Evolutionary conservation across 2,113 vertebrate genomes (phyloP).

Genomic region (Trinectes maculatus): DNA sequence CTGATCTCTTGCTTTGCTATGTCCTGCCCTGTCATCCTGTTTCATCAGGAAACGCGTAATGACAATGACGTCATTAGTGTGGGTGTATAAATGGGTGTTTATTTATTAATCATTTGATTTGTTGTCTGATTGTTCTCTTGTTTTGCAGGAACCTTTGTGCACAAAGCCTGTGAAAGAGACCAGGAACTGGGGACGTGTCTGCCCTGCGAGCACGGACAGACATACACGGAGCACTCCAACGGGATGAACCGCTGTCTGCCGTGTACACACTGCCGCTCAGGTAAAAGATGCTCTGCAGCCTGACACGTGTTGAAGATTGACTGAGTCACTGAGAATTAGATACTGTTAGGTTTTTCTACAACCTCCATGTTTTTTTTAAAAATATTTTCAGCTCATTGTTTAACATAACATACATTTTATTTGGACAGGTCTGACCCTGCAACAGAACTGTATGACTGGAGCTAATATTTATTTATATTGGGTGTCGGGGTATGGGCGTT

Average conservation of each 20-base stretch:
- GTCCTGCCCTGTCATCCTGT: constrained; percentile 31
- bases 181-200: constrained; percentile 68
- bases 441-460: too few relatives aligned
- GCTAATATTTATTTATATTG: too few relatives aligned
- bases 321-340: not conserved
- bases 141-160: constrained; percentile 77
- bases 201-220: constrained; percentile 74
- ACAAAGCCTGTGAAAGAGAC: constrained; percentile 68
- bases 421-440: too few relatives aligned
- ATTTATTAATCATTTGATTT: not conserved
- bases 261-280: constrained; percentile 80
- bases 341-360: not conserved
- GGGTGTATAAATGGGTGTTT: not conserved
- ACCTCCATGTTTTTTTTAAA: not conserved
- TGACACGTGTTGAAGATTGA: not conserved
- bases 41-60: constrained; percentile 17
- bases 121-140: not conserved
- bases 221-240: constrained; percentile 82
- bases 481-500: too few relatives aligned
- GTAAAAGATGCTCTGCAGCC: constrained; percentile 46
- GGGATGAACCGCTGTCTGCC: constrained; percentile 83
- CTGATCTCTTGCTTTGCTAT: constrained; percentile 1
- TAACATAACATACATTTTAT: too few relatives aligned
- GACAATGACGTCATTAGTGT: not conserved
- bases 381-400: too few relatives aligned